phyloP scores from a whole-genome alignment of 2,888 invertebrate genomes.

The Cheilosia pagana region DNA sequence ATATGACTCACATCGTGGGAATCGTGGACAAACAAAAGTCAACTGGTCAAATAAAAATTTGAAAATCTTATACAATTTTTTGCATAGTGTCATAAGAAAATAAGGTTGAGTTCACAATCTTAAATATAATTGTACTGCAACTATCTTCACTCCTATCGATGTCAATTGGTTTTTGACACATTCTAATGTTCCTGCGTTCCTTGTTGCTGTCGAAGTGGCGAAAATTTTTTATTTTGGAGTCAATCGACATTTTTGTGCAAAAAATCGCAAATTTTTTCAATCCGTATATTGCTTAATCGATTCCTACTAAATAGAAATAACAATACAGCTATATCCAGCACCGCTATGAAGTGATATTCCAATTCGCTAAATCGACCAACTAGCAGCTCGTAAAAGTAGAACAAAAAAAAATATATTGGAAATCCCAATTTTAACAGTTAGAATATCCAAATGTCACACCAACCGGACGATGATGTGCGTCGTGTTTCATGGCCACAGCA shows the following conservation, averaged over 20 bases:
- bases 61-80: too few relatives aligned
- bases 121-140: not conserved
- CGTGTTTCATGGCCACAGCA: constrained; percentile 61
- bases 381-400: constrained; percentile 10
- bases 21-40: too few relatives aligned
- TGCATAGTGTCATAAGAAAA: too few relatives aligned
- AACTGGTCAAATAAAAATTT: too few relatives aligned
- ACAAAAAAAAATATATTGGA: constrained; percentile 29
- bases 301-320: constrained; percentile 8
- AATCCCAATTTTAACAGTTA: constrained; percentile 42
- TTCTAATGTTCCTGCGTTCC: constrained; percentile 56
- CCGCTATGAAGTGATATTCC: constrained; percentile 23
- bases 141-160: constrained; percentile 36
- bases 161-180: constrained; percentile 63
- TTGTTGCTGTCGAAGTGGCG: constrained; percentile 68
- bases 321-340: not conserved
- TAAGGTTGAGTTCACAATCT: not conserved
- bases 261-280: constrained; percentile 30
- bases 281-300: not conserved
- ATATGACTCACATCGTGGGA: too few relatives aligned
- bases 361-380: not conserved
- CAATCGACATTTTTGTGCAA: constrained; percentile 43
- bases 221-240: constrained; percentile 51
- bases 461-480: constrained; percentile 55
- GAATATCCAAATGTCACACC: constrained; percentile 57